A percentile compares a stretch with the other conserved stretches of the same genome.
These are phyloP conservation scores for Drosophila ambigua DNA, from an alignment of 1,140 invertebrate species.

Conservation along the genomic window DNA sequence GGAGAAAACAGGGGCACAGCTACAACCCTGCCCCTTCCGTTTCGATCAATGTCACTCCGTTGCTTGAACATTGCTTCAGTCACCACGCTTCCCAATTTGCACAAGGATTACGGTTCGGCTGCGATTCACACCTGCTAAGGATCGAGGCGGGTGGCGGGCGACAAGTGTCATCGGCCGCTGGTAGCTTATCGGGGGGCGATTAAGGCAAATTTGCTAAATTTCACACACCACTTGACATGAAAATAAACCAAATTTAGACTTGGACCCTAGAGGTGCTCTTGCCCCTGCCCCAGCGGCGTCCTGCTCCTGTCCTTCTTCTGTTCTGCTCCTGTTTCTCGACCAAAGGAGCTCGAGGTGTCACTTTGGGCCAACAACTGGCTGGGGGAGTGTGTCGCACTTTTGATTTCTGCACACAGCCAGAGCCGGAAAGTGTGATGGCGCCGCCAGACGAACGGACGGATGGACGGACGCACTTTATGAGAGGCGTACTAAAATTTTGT, in stretches of 20 bases:
- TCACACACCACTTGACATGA: slow-evolving; percentile 76
- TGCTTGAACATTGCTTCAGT: slow-evolving; percentile 10
- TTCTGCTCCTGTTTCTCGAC: too few relatives aligned
- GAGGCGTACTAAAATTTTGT: slow-evolving; percentile 83
- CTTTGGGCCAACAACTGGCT: not conserved
- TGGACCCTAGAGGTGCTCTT: slow-evolving; percentile 18
- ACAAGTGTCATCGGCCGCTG: slow-evolving; percentile 14
- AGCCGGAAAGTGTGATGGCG: too few relatives aligned
- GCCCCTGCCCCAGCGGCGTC: not conserved
- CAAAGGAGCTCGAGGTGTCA: slow-evolving; percentile 15
- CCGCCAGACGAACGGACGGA: not conserved
- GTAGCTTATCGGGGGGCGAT: slow-evolving; percentile 64
- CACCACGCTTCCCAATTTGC: slow-evolving; percentile 21
- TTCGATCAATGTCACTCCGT: too few relatives aligned
- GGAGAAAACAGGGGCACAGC: too few relatives aligned
- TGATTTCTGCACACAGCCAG: slow-evolving; percentile 71
- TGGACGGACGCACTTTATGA: slow-evolving; percentile 80
- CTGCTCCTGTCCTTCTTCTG: too few relatives aligned
- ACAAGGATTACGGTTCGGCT: slow-evolving; percentile 22
- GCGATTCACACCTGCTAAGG: slow-evolving; percentile 57
- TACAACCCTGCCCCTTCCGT: too few relatives aligned
- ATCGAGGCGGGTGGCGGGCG: slow-evolving; percentile 45
- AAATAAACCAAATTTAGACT: slow-evolving; percentile 65
- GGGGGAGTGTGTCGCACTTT: slow-evolving; percentile 65
- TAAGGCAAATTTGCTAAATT: slow-evolving; percentile 80